Evolutionary conservation across 2,113 vertebrate genomes (phyloP), one percentile per base, ranked within the genome.

Genomic region (Serinus canaria): DNA sequence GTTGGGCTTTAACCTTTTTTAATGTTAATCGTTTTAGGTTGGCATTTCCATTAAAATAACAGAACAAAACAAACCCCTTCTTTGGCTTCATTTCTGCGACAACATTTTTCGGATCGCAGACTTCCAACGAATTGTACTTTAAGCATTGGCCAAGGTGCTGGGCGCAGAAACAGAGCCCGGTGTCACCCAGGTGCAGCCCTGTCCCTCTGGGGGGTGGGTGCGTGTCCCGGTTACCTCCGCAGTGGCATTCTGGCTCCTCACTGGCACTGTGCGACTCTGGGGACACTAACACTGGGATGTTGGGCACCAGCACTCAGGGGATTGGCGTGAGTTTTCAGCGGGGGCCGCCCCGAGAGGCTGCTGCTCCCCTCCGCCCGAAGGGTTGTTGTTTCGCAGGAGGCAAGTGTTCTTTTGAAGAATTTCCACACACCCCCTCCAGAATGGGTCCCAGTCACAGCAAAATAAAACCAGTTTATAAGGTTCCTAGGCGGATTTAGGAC

Each of bases 41-140:
- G 87, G 73, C 83, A 93, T 94, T 95, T 92, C 55, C 80, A 96
- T 95, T 96, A 95, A 95, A 97, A 90, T 27, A 90, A 63, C 80
- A 72, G 64, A 94, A 75, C 81, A 79, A 81, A 87, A 37, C 22
- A 73, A 68, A 79, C 5, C 43, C 35, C 13, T 84, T 63, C 21
- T 60, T 79, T 81, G 80, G 25, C 75, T 92, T 72, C 6, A 53
- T 87, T 96, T 94, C 73, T 63, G 64, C 52, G 43, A 27, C 14
- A 83, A 25, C 21, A 9, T 52, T 83, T 87, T 94, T 80, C 77
- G 55, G 46, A 70, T 27, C 2, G 16, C 53, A 73, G 55, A 4
- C 52, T 53, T 82, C 66, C 23, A 55, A 46, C 8, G n/a, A 19
- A 39, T 33, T 23, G 17, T 59, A 4, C 35, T 69, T 60, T 47